Evolutionary conservation across 1,140 invertebrate species (phyloP).

Genomic region (Leguminivora glycinivorella): DNA sequence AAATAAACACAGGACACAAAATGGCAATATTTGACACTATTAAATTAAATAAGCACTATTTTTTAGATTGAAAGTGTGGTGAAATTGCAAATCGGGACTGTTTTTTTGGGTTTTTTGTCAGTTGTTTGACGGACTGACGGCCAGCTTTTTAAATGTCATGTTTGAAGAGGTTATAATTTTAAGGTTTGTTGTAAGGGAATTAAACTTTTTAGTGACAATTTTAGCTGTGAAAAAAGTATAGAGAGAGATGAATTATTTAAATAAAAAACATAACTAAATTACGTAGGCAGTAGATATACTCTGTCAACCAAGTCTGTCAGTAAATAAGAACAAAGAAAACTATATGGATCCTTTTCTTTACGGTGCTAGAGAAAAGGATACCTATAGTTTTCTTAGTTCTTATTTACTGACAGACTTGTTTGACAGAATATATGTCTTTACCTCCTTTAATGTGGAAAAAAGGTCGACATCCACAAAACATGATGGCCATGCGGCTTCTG

Average conservation of each 20-base stretch:
- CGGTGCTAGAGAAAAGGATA: no score
- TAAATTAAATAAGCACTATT: constrained; percentile 26
- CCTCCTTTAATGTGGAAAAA: constrained; percentile 79
- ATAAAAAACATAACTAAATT: no score
- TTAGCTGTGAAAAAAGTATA: no score
- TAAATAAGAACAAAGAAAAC: no score
- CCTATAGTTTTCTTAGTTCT: no score
- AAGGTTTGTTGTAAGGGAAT: not conserved
- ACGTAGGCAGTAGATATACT: no score
- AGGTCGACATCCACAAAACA: constrained; percentile 80
- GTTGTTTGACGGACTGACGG: not conserved
- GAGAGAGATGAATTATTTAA: no score
- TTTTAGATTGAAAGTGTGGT: not conserved
- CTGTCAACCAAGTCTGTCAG: no score
- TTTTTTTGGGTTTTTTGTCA: not conserved
- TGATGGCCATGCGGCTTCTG: constrained; percentile 72
- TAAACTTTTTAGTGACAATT: not conserved
- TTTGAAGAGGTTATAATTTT: not conserved
- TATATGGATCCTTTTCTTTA: no score
- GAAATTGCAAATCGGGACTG: not conserved
- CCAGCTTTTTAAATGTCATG: constrained; percentile 13
- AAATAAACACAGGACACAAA: constrained; percentile 31
- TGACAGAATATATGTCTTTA: constrained; percentile 36
- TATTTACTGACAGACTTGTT: no score
- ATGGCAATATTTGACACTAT: constrained; percentile 29